phyloP scores from a whole-genome alignment of 2,113 vertebrate species.

The Opisthocomus hoazin region DNA sequence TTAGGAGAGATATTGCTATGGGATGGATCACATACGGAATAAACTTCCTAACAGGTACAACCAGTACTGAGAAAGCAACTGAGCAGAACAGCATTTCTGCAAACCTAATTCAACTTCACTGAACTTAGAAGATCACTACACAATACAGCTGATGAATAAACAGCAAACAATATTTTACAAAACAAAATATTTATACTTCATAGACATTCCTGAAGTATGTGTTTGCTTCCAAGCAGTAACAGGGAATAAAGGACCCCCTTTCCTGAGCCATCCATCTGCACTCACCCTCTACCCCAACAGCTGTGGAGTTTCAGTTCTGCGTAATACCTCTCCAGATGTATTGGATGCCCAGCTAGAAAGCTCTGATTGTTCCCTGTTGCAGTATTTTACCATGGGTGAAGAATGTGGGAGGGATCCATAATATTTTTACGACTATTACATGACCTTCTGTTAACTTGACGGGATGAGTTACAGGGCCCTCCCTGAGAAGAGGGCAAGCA shows the following conservation, averaged over 20 bases:
- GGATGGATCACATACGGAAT: background rate
- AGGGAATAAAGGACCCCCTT: background rate
- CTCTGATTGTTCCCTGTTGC: slow-evolving; percentile 9
- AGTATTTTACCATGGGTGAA: slow-evolving; percentile 16
- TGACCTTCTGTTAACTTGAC: slow-evolving; percentile 31
- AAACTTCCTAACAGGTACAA: background rate
- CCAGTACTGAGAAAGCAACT: background rate
- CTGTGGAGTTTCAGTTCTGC: slow-evolving; percentile 36
- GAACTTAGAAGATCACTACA: background rate
- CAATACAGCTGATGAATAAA: background rate
- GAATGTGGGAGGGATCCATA: slow-evolving; percentile 35
- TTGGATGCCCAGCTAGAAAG: slow-evolving; percentile 14
- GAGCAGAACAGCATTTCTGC: background rate
- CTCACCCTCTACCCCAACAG: background rate
- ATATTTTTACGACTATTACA: slow-evolving; percentile 51
- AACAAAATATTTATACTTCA: background rate
- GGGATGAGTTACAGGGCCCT: background rate
- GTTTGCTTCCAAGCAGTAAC: background rate
- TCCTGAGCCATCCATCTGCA: background rate
- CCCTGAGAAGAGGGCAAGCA: background rate
- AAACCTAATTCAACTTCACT: background rate
- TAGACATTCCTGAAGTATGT: background rate
- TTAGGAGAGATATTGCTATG: background rate
- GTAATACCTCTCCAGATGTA: slow-evolving; percentile 37
- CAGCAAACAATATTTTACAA: background rate